Percentiles rank a stretch among this genome's conserved stretches.
These are phyloP conservation scores for Medauroidea extradentata DNA, from an alignment of 1,140 invertebrate species.

Conservation along the genomic window DNA sequence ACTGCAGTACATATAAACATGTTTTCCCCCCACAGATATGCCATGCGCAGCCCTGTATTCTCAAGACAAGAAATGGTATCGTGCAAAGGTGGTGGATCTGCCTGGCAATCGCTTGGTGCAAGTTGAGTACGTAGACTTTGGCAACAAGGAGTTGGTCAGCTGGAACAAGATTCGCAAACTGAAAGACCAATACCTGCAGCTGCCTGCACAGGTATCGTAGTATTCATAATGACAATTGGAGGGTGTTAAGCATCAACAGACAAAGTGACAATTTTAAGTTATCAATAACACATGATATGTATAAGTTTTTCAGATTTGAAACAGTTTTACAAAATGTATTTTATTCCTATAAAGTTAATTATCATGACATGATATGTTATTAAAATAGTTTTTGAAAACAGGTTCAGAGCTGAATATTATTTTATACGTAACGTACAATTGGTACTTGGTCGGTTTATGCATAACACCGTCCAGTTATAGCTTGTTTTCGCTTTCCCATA, in stretches of 20 bases:
- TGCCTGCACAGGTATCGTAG: conserved; percentile 24
- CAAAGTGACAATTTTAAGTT: background rate
- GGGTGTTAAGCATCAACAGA: too few relatives aligned
- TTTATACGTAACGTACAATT: too few relatives aligned
- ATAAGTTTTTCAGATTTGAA: too few relatives aligned
- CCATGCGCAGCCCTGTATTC: conserved; percentile 41
- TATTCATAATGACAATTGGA: background rate
- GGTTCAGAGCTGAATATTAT: too few relatives aligned
- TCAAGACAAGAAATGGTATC: conserved; percentile 42
- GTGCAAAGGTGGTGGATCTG: conserved; percentile 39
- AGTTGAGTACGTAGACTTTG: conserved; percentile 50
- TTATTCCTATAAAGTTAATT: too few relatives aligned
- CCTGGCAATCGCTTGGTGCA: conserved; percentile 37
- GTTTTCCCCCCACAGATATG: conserved; percentile 40
- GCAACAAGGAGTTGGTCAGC: conserved; percentile 34
- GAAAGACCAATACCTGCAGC: conserved; percentile 25
- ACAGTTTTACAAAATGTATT: too few relatives aligned
- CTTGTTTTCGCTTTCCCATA: too few relatives aligned
- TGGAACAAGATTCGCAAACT: conserved; percentile 35
- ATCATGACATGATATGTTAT: too few relatives aligned
- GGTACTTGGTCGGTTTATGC: too few relatives aligned
- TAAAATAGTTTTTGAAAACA: too few relatives aligned
- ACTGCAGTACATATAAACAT: background rate
- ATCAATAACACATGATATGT: too few relatives aligned
- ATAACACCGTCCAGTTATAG: too few relatives aligned